These are phyloP conservation scores for Pampus argenteus DNA, from an alignment of 2,797 vertebrate genomes.

Conservation along the genomic window DNA sequence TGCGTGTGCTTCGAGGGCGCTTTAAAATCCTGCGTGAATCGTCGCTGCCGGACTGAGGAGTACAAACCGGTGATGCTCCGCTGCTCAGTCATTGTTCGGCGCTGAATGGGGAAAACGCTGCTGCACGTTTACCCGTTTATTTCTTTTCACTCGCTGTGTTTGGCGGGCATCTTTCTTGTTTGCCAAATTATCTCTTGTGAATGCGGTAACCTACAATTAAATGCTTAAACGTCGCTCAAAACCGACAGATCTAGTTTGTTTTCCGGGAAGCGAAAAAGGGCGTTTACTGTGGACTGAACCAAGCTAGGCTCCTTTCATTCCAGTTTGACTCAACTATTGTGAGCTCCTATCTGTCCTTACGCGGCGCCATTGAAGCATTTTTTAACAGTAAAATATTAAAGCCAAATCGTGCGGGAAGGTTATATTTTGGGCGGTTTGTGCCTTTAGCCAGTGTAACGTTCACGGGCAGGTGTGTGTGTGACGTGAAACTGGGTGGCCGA, in stretches of 20 bases:
- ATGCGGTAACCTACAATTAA: not conserved
- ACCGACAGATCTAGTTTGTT: slow-evolving; percentile 26
- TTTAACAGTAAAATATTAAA: not conserved
- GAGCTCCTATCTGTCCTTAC: not conserved
- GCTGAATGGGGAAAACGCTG: slow-evolving; percentile 51
- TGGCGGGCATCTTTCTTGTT: rapidly evolving
- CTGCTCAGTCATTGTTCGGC: slow-evolving; percentile 77
- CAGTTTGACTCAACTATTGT: not conserved
- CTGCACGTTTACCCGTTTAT: slow-evolving; percentile 23
- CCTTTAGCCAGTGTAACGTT: not conserved
- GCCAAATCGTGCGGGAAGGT: not conserved
- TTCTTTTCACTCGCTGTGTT: not conserved
- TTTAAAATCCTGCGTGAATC: not conserved
- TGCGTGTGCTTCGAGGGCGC: not conserved
- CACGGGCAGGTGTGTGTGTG: slow-evolving; percentile 70
- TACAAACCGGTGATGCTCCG: slow-evolving; percentile 59
- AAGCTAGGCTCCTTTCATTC: slow-evolving; percentile 47
- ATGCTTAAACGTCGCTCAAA: not conserved
- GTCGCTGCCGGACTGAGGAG: slow-evolving; percentile 10
- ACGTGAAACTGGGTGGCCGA: slow-evolving; percentile 74
- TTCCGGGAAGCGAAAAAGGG: slow-evolving; percentile 80
- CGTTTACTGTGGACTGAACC: slow-evolving; percentile 72
- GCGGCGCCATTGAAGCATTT: not conserved
- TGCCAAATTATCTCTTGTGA: rapidly evolving
- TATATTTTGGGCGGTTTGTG: not conserved